phyloP scores from a whole-genome alignment of 2,113 vertebrate species.

The Sinocyclocheilus rhinocerous region DNA sequence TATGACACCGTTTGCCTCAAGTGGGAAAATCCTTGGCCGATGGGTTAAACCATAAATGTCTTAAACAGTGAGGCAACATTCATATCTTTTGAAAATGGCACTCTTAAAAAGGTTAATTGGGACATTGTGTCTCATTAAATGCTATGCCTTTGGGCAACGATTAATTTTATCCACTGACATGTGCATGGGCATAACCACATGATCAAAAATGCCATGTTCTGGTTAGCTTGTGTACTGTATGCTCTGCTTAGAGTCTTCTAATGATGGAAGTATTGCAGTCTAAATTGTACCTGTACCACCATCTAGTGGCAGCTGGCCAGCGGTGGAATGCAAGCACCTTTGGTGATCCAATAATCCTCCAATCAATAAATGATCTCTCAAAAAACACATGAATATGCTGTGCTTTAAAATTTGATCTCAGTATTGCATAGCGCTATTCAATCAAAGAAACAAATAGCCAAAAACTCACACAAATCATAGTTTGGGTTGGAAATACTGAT shows the following conservation, averaged over 20 bases:
- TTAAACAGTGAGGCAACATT: conserved; percentile 42
- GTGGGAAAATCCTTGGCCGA: conserved; percentile 33
- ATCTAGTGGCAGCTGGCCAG: conserved; percentile 42
- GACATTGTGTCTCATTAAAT: conserved; percentile 52
- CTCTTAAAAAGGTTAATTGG: conserved; percentile 53
- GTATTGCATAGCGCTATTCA: background rate
- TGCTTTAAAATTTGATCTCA: no score
- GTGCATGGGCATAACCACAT: conserved; percentile 47
- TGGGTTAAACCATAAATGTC: conserved; percentile 25
- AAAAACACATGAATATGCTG: background rate
- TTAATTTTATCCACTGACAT: conserved; percentile 53
- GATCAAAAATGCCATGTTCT: conserved; percentile 33
- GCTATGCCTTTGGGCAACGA: conserved; percentile 64
- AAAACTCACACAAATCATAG: no score
- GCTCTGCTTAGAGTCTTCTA: background rate
- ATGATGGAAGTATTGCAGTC: background rate
- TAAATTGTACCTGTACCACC: background rate
- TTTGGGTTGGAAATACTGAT: background rate
- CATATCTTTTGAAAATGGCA: conserved; percentile 46
- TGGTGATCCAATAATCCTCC: background rate
- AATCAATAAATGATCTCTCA: background rate
- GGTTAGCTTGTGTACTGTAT: background rate
- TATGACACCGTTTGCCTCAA: conserved; percentile 24
- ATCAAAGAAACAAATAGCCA: background rate
- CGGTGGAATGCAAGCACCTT: no score